Conservation (phyloP, 2,113 vertebrate genomes). For the Lepus europaeus region DNA sequence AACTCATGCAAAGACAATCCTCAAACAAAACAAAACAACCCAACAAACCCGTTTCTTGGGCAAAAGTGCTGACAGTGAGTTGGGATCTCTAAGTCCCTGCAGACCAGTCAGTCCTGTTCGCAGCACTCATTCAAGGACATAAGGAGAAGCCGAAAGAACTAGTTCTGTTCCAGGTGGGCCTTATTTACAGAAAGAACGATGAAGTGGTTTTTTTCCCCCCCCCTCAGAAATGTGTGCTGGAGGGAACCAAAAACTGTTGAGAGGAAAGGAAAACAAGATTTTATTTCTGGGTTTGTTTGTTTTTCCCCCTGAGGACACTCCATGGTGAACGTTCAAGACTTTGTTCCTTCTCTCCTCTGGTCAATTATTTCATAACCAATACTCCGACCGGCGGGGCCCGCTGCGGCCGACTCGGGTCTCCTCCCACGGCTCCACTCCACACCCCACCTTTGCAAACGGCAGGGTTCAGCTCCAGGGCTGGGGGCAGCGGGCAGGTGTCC, state of each 20-base stretch:
- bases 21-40: not conserved
- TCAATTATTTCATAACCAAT: not conserved
- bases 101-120: not conserved
- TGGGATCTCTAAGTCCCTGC: not conserved
- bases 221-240: not conserved
- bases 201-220: constrained; percentile 7
- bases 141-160: not conserved
- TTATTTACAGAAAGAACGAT: not conserved
- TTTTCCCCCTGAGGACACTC: not conserved
- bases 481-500: not conserved
- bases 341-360: not conserved
- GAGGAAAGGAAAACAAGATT: not conserved
- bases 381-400: not conserved
- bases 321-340: not conserved
- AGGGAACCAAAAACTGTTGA: not conserved
- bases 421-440: not conserved
- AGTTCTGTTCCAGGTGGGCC: not conserved
- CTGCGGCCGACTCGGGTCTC: not conserved
- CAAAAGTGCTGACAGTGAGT: not conserved
- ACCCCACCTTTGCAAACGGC: not conserved
- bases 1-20: not conserved
- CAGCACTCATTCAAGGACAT: not conserved
- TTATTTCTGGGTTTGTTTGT: not conserved
- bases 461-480: not conserved
- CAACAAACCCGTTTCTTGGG: not conserved